Evolutionary conservation across 1,140 invertebrate genomes (phyloP), one percentile per base, ranked within the genome.

Genomic region (Teleopsis dalmanni): DNA sequence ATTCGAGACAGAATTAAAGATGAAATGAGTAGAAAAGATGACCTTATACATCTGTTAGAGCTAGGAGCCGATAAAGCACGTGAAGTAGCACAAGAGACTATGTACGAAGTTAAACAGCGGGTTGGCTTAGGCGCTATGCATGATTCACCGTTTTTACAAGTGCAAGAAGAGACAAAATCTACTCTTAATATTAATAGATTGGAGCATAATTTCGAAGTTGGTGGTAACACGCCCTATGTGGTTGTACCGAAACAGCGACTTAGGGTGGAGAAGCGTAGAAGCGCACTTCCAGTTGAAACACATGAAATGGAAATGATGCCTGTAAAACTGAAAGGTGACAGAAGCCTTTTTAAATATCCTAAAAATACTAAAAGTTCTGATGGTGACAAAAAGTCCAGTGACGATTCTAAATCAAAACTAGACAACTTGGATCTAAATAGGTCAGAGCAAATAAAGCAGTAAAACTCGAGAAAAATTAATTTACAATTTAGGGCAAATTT

Each of bases 51-150:
- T 48, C 65, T 91, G 31, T 73, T 97, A 38, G 72, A 81, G 21
- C 66, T 75, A 41, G 92, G 92, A 1, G 71, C 79, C 7, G 76
- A 80, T 22, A 83, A 75, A 61, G 92, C 91, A 1, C 73, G 65
- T 10, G 60, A 69, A 34, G 80, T 84, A 40, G 88, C 91, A 6
- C 73, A 78, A 52, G 56, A 70, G 22, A 90, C 84, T 14, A 81
- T 85, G 73, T 57, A 62, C 16, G 82, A 89, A 70, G 84, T 94
- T 2, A 75, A 72, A 49, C 55, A 73, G 29, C 82, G 81, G 66
- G 71, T 85, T 26, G 84, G 84, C 6, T 68, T 83, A 47, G 68
- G 69, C 14, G 56, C 27, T 9, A 31, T 19, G 22, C 3, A 31
- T 8, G 44, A 33, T 31, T 37, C 38, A 26, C 48, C 48, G 13